Conservation (phyloP, 2,113 vertebrate genomes). For the Oceanodroma tethys region DNA sequence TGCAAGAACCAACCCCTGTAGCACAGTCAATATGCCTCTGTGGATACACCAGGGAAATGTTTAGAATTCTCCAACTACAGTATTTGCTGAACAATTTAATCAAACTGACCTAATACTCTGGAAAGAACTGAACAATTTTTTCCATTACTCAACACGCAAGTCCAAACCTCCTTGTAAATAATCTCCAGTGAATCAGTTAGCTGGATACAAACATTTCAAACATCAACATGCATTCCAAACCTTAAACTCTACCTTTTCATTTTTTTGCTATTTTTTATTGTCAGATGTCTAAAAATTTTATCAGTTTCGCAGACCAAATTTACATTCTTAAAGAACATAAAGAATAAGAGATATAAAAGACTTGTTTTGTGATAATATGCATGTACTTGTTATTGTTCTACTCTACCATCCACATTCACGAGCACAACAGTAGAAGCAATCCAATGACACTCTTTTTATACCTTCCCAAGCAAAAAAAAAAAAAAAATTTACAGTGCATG, state of each 20-base stretch:
- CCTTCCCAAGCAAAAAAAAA: neutral
- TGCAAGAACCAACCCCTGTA: neutral
- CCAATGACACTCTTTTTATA: neutral
- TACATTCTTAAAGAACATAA: neutral
- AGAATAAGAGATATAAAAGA: neutral
- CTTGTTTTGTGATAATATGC: neutral
- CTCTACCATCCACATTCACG: neutral
- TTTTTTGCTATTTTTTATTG: neutral
- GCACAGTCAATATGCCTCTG: neutral
- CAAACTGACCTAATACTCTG: neutral
- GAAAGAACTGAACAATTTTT: neutral
- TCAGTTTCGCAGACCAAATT: fast-evolving
- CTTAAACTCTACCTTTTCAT: neutral
- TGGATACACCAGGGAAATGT: neutral
- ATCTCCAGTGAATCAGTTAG: neutral
- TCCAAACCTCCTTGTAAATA: neutral
- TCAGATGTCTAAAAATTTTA: neutral
- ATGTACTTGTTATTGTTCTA: neutral
- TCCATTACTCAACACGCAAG: neutral
- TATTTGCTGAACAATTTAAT: neutral
- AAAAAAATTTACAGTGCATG: neutral
- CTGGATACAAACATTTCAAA: neutral
- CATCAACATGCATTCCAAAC: neutral
- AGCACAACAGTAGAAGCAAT: neutral
- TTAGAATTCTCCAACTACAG: neutral